These are phyloP conservation scores for Climacteris rufus DNA, from an alignment of 2,113 vertebrate species.

Conservation along the genomic window DNA sequence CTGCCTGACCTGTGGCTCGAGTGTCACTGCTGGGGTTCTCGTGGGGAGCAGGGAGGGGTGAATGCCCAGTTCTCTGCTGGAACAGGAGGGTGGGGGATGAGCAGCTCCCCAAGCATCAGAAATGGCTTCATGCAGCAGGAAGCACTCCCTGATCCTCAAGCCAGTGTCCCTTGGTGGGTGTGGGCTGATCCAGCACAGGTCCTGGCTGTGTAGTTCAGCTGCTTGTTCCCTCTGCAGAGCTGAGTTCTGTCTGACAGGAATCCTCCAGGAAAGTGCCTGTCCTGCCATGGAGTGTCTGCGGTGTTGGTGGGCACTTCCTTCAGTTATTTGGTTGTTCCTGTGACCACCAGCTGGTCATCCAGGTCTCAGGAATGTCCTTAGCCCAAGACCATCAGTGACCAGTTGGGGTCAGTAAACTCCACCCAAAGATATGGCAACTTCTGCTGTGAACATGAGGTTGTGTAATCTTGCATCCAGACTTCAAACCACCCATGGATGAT, in stretches of 20 bases:
- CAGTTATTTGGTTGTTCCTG: not conserved
- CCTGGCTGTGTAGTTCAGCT: not conserved
- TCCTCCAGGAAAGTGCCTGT: not conserved
- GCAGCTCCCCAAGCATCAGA: not conserved
- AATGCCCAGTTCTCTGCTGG: not conserved
- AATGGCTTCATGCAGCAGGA: not conserved
- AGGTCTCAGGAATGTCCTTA: accelerated
- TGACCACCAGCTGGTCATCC: not conserved
- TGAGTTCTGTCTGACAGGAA: not conserved
- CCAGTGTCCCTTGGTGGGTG: accelerated
- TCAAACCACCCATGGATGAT: not conserved
- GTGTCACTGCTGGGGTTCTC: not conserved
- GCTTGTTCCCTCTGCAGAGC: not conserved
- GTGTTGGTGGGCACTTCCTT: not conserved
- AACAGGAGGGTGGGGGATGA: not conserved
- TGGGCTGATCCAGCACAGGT: not conserved
- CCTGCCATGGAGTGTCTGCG: not conserved
- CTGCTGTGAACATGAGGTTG: not conserved
- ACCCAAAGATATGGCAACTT: not conserved
- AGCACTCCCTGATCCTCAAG: not conserved
- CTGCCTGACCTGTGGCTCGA: accelerated
- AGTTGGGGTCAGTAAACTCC: not conserved
- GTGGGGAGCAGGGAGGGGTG: not conserved
- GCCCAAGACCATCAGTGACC: not conserved
- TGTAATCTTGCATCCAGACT: not conserved